Evolutionary conservation across 2,888 invertebrate species (phyloP).

Genomic region (Diarsia rubi): DNA sequence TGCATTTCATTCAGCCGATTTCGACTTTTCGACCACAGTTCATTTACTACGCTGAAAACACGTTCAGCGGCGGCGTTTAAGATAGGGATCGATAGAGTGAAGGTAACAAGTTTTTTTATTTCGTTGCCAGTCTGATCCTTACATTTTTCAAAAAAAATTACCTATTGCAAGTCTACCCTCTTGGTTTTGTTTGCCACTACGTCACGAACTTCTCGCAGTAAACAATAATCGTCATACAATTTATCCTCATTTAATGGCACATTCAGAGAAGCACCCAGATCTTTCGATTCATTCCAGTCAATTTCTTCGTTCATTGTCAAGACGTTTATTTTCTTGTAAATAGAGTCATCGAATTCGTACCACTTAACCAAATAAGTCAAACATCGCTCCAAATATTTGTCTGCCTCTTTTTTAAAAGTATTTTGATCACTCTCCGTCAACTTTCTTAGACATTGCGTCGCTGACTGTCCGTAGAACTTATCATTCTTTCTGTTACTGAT

Average conservation of each 20-base stretch:
- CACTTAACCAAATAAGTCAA: constrained; percentile 27
- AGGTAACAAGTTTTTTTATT: constrained; percentile 15
- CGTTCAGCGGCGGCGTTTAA: constrained; percentile 15
- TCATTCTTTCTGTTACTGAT: constrained; percentile 32
- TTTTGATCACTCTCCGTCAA: constrained; percentile 40
- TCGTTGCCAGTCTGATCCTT: constrained; percentile 3
- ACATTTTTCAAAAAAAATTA: constrained; percentile 28
- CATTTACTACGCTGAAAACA: constrained; percentile 20
- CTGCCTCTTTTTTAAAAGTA: constrained; percentile 32
- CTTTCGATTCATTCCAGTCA: too few species aligned
- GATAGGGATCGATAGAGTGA: not conserved
- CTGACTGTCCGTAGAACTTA: constrained; percentile 35
- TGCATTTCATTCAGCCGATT: constrained; percentile 4
- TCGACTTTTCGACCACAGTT: constrained; percentile 8
- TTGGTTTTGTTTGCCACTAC: too few species aligned
- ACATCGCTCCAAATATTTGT: constrained; percentile 37
- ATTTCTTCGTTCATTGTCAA: constrained; percentile 40
- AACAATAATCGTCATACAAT: too few species aligned
- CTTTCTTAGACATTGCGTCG: constrained; percentile 35
- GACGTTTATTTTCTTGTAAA: constrained; percentile 38
- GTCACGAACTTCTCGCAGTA: too few species aligned
- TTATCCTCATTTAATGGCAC: too few species aligned
- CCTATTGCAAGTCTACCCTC: constrained; percentile 19
- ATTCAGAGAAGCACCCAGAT: too few species aligned
- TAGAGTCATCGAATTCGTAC: constrained; percentile 38